Evolutionary conservation across 2,113 vertebrate genomes (phyloP).

Genomic region (Peromyscus polionotus): DNA sequence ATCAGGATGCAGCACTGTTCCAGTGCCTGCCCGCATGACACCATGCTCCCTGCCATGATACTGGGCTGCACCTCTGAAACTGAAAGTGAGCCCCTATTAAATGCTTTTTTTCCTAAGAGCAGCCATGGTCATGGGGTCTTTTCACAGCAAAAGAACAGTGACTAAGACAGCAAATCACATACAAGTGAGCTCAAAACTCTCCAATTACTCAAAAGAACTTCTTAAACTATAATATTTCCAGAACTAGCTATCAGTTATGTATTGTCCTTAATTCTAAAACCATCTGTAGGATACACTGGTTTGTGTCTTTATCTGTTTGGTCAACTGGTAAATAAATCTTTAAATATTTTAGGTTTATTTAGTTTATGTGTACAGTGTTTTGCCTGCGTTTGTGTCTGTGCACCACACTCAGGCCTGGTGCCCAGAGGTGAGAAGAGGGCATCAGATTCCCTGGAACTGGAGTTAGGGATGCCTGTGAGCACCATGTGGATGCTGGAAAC

Average conservation of each 20-base stretch:
- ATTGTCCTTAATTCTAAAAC: neutral
- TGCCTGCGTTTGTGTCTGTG: neutral
- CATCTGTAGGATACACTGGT: neutral
- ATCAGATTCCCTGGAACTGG: neutral
- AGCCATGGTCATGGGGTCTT: neutral
- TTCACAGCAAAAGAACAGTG: neutral
- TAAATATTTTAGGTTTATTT: neutral
- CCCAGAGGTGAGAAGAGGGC: neutral
- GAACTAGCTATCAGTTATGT: neutral
- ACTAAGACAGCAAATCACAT: neutral
- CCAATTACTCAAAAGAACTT: neutral
- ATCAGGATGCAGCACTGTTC: neutral
- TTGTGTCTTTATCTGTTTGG: neutral
- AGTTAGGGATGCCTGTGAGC: neutral
- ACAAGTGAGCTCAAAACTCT: neutral
- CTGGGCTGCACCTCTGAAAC: neutral
- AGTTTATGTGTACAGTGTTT: neutral
- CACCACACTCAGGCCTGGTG: no score
- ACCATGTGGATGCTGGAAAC: neutral
- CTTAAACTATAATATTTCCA: slow-evolving; percentile 2
- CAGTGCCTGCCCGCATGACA: neutral
- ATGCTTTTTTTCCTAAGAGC: neutral
- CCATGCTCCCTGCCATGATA: neutral
- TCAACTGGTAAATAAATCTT: neutral
- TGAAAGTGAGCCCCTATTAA: neutral